A percentile compares a stretch with the other conserved stretches of the same genome.
These are phyloP conservation scores for Osmerus mordax DNA, from an alignment of 2,113 vertebrate genomes.

Conservation along the genomic window DNA sequence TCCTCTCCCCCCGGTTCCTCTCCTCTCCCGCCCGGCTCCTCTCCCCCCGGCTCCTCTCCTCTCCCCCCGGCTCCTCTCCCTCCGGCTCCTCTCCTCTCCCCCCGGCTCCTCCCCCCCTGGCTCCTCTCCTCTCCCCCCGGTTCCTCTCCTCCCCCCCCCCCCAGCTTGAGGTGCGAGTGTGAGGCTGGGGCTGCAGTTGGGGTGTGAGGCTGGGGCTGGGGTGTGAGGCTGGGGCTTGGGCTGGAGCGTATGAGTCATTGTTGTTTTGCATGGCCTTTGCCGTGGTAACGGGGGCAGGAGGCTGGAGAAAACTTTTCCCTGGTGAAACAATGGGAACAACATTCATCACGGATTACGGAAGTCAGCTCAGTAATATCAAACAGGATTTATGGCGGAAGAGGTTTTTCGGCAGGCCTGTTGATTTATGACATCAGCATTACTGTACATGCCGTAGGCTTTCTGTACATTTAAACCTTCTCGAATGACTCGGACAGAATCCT, in stretches of 20 bases:
- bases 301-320: conserved; percentile 52
- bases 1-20: not conserved
- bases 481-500: no score
- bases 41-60: not conserved
- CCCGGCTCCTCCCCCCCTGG: not conserved
- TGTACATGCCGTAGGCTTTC: no score
- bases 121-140: not conserved
- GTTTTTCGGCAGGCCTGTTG: not conserved
- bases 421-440: no score
- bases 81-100: no score
- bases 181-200: no score
- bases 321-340: conserved; percentile 28
- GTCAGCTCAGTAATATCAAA: conserved; percentile 12
- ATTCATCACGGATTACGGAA: conserved; percentile 50
- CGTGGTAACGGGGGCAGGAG: conserved; percentile 45
- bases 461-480: no score
- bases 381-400: conserved; percentile 19
- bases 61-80: not conserved
- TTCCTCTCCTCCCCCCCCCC: not conserved
- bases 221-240: conserved; percentile 11
- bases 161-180: not conserved
- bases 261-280: conserved; percentile 58
- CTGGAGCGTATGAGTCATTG: conserved; percentile 48
- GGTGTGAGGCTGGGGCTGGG: no score
- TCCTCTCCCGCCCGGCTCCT: no score